phyloP scores from a whole-genome alignment of 2,888 invertebrate genomes.

The Drosophila falleni region DNA sequence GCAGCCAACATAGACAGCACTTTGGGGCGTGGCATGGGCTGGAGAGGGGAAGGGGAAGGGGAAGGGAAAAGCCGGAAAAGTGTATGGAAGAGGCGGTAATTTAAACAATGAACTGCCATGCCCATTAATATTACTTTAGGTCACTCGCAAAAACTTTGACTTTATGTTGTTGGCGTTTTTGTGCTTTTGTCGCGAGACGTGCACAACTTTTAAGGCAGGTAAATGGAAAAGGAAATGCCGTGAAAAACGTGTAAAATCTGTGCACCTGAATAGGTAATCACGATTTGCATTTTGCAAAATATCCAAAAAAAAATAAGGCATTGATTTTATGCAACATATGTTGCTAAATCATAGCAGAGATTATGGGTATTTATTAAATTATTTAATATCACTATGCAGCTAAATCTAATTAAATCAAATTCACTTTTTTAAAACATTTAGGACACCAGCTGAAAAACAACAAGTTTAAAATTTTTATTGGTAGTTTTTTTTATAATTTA shows the following conservation, averaged over 20 bases:
- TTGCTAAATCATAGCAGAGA: background rate
- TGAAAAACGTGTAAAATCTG: slow-evolving; percentile 36
- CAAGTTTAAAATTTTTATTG: no score
- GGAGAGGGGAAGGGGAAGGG: background rate
- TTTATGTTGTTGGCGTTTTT: slow-evolving; percentile 45
- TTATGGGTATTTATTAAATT: background rate
- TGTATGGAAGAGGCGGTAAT: slow-evolving; percentile 48
- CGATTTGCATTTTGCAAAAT: slow-evolving; percentile 25
- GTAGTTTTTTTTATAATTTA: no score
- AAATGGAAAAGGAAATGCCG: background rate
- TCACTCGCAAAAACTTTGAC: slow-evolving; percentile 69
- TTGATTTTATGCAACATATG: slow-evolving; percentile 4
- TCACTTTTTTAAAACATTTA: no score
- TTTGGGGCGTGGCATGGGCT: slow-evolving; percentile 12
- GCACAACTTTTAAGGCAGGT: slow-evolving; percentile 16
- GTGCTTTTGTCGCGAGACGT: slow-evolving; percentile 50
- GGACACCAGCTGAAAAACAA: no score
- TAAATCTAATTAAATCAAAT: no score
- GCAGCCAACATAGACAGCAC: slow-evolving; percentile 32
- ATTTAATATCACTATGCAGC: no score
- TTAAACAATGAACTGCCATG: slow-evolving; percentile 78
- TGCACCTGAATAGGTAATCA: slow-evolving; percentile 34
- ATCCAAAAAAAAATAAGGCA: slow-evolving; percentile 3
- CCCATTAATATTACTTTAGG: slow-evolving; percentile 76
- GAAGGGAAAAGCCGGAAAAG: no score